Percentiles rank a stretch among this genome's conserved stretches.
Conservation (phyloP, 2,797 vertebrate genomes). For the Sebastes iracundus region DNA sequence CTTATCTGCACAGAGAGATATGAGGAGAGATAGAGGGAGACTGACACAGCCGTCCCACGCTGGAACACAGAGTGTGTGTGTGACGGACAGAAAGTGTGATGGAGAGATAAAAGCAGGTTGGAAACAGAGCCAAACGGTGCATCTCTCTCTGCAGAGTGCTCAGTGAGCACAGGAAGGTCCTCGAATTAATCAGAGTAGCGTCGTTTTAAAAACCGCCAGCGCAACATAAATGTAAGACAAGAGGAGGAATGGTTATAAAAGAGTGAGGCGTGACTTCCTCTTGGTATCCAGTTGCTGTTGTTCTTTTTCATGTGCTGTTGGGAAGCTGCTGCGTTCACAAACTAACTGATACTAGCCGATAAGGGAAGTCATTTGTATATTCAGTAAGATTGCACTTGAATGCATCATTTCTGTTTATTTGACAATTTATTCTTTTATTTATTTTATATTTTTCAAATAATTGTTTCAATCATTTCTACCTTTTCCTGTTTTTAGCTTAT, state of each 20-base stretch:
- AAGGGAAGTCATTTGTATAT: not conserved
- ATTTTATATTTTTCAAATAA: not conserved
- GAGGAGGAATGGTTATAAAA: not conserved
- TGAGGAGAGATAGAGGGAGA: not conserved
- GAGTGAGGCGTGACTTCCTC: not conserved
- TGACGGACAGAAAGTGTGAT: not conserved
- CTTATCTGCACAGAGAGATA: constrained; percentile 34
- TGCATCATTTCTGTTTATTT: not conserved
- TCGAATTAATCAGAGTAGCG: not conserved
- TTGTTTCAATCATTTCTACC: not conserved
- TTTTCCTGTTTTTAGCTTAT: not conserved
- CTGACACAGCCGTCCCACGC: constrained; percentile 14
- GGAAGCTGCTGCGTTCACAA: not conserved
- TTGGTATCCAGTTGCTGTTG: no score
- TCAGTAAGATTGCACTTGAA: not conserved
- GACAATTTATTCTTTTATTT: not conserved
- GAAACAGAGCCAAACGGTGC: not conserved
- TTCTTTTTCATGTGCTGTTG: not conserved
- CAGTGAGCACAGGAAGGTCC: not conserved
- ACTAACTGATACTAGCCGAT: not conserved
- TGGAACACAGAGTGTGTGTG: not conserved
- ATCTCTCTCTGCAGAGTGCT: not conserved
- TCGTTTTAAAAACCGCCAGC: not conserved
- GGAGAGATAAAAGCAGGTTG: not conserved
- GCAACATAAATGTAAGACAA: no score